These are phyloP conservation scores for Lamprotornis superbus DNA, from an alignment of 2,113 vertebrate species.

Conservation along the genomic window DNA sequence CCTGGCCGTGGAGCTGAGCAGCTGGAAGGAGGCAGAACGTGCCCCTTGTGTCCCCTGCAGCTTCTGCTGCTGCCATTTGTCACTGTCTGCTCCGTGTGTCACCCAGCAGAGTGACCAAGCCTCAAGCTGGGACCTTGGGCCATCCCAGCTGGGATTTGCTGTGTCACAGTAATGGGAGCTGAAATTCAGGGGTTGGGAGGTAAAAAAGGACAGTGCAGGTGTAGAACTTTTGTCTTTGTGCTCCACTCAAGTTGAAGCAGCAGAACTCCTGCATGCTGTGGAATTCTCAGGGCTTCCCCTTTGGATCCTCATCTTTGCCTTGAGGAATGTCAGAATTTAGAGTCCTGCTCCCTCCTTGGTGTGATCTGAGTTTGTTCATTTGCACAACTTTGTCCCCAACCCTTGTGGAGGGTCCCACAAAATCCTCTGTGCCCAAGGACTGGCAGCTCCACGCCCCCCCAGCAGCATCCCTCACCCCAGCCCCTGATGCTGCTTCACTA, in stretches of 20 bases:
- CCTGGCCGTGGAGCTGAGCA: not conserved
- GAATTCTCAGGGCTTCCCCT: not conserved
- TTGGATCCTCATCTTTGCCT: not conserved
- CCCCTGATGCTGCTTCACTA: not conserved
- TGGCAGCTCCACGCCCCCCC: not conserved
- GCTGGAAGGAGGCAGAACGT: not conserved
- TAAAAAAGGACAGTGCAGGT: not conserved
- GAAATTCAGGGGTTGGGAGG: not conserved
- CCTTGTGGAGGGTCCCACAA: not conserved
- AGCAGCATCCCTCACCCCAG: not conserved
- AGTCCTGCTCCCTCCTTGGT: not conserved
- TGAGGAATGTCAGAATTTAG: too few species aligned
- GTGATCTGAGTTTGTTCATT: not conserved
- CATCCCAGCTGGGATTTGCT: not conserved
- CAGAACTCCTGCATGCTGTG: not conserved
- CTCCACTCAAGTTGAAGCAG: not conserved
- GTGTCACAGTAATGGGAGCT: not conserved
- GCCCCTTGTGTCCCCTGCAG: accelerated
- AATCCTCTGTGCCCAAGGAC: not conserved
- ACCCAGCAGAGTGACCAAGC: not conserved
- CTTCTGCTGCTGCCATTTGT: not conserved
- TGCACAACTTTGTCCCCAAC: not conserved
- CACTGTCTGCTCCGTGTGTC: accelerated
- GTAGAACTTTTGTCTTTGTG: not conserved
- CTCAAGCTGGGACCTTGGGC: not conserved